A percentile compares a stretch with the other conserved stretches of the same genome.
These are phyloP conservation scores for Meloe dianella DNA, from an alignment of 2,888 invertebrate genomes.

Conservation along the genomic window DNA sequence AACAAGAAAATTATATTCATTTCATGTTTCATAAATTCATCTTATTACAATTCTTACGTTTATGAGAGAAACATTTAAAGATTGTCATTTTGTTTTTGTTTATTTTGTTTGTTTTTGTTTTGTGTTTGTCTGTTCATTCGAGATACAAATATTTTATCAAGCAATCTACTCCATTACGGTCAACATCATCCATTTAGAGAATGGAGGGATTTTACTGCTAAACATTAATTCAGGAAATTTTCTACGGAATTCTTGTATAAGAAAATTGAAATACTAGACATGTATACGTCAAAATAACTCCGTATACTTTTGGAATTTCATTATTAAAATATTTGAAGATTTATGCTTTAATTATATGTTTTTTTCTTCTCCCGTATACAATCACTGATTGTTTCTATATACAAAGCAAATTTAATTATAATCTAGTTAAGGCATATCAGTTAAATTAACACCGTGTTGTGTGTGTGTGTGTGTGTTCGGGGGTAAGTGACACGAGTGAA, in stretches of 20 bases:
- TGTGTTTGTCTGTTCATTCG: neutral
- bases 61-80: neutral
- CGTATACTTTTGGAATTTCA: constrained; percentile 1
- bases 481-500: constrained; percentile 15
- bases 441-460: constrained; percentile 32
- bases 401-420: constrained; percentile 26
- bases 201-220: neutral
- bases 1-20: neutral
- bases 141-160: constrained; percentile 11
- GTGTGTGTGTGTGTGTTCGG: neutral
- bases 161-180: constrained; percentile 1
- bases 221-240: neutral
- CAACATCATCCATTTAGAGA: constrained; percentile 6
- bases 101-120: neutral
- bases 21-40: neutral
- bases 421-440: constrained; percentile 31
- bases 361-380: neutral
- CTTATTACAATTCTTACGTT: neutral
- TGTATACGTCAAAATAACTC: neutral
- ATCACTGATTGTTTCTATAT: neutral
- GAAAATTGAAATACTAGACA: neutral
- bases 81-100: neutral
- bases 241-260: neutral
- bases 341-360: neutral
- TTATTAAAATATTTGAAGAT: neutral